Conservation (phyloP, 2,113 vertebrate genomes). For the Atlantisia rogersi region DNA sequence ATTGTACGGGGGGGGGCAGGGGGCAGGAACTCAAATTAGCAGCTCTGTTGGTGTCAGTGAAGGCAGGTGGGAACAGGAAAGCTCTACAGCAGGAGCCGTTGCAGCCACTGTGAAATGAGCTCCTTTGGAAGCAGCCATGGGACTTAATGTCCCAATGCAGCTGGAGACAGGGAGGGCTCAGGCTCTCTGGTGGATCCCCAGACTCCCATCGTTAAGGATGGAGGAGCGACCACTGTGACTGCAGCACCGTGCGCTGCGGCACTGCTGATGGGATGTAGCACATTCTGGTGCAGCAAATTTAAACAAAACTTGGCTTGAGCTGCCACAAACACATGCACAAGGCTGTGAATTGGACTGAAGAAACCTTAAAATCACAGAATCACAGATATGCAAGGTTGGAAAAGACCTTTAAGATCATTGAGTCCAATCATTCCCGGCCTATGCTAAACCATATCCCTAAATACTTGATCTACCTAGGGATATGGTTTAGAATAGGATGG, state of each 20-base stretch:
- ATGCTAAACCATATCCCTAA: no score
- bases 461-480: no score
- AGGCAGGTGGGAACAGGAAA: neutral
- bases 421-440: no score
- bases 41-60: neutral
- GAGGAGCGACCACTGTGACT: neutral
- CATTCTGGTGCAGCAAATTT: rapidly evolving
- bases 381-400: no score
- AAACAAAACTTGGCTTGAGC: neutral
- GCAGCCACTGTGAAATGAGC: neutral
- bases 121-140: neutral
- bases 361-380: neutral
- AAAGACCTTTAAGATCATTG: no score
- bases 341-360: neutral
- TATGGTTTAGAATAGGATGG: no score
- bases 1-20: neutral
- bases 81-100: neutral
- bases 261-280: rapidly evolving
- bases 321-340: neutral
- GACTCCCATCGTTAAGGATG: rapidly evolving
- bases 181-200: neutral
- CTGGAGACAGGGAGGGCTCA: neutral
- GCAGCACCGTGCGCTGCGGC: neutral
- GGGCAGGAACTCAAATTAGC: neutral
- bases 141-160: neutral